Percentiles rank a stretch among this genome's conserved stretches.
Evolutionary conservation across 2,888 invertebrate genomes (phyloP).

Genomic region (Oligia strigilis): DNA sequence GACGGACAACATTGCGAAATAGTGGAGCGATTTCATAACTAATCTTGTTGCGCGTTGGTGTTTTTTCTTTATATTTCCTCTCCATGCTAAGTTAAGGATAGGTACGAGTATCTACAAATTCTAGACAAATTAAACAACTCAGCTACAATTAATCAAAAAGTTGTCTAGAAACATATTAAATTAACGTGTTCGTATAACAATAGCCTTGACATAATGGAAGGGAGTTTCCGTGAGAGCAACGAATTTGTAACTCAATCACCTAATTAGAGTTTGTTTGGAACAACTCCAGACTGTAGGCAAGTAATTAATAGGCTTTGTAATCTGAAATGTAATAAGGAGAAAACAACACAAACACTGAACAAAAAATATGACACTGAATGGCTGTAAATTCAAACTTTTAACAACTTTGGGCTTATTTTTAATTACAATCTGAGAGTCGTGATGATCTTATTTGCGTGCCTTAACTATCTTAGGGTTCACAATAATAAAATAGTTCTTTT

Average conservation of each 20-base stretch:
- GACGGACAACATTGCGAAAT: slow-evolving; percentile 69
- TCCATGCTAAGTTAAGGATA: not conserved
- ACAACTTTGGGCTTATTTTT: not conserved
- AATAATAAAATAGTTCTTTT: not conserved
- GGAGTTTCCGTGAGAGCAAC: slow-evolving; percentile 72
- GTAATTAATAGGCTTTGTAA: slow-evolving; percentile 77
- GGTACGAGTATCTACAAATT: slow-evolving; percentile 6
- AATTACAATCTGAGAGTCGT: not conserved
- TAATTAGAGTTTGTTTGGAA: slow-evolving; percentile 84
- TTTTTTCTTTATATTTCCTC: not conserved
- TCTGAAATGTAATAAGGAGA: slow-evolving; percentile 58
- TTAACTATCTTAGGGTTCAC: not conserved
- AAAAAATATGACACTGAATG: slow-evolving; percentile 11
- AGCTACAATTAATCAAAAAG: slow-evolving; percentile 47
- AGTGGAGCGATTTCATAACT: slow-evolving; percentile 39
- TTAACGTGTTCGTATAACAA: slow-evolving; percentile 70
- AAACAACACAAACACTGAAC: slow-evolving; percentile 41
- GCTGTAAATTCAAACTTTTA: slow-evolving; percentile 16
- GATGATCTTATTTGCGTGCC: too few species aligned
- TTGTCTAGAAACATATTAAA: slow-evolving; percentile 67
- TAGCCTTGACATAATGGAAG: slow-evolving; percentile 73
- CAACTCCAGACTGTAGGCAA: slow-evolving; percentile 73
- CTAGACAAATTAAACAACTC: slow-evolving; percentile 36
- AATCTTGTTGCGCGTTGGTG: not conserved
- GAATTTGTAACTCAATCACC: slow-evolving; percentile 85